phyloP scores from a whole-genome alignment of 2,888 invertebrate species.

The Galerucella pusilla region DNA sequence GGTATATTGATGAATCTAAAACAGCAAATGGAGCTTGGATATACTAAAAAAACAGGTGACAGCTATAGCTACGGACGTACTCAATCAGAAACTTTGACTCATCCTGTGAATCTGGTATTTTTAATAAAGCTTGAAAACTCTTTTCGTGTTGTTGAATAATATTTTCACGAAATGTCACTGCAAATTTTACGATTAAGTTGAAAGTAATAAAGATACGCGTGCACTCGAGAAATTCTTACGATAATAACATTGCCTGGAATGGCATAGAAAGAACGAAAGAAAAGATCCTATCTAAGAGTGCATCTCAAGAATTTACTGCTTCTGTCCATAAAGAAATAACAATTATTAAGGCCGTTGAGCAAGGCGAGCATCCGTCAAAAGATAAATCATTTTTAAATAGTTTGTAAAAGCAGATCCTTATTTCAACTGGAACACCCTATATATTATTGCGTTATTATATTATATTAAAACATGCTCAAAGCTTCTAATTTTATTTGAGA shows the following conservation, averaged over 20 bases:
- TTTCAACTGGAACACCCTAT: too few relatives aligned
- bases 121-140: neutral
- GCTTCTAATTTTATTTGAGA: too few relatives aligned
- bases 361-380: neutral
- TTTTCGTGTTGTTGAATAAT: neutral
- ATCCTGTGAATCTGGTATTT: neutral
- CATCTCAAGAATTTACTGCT: constrained; percentile 18
- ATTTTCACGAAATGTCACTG: constrained; percentile 5
- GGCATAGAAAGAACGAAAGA: constrained; percentile 15
- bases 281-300: constrained; percentile 15
- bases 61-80: too few relatives aligned
- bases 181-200: constrained; percentile 13
- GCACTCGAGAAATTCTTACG: constrained; percentile 8
- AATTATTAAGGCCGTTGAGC: constrained; percentile 7
- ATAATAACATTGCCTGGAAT: constrained; percentile 19
- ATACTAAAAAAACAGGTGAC: too few relatives aligned
- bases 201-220: constrained; percentile 18
- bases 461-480: too few relatives aligned
- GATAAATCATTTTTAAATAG: too few relatives aligned
- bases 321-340: constrained; percentile 15
- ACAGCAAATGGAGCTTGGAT: too few relatives aligned
- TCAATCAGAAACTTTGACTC: too few relatives aligned
- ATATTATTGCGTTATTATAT: too few relatives aligned
- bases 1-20: too few relatives aligned
- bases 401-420: too few relatives aligned